Evolutionary conservation across 2,797 vertebrate species (phyloP), one percentile per base, ranked within the genome.

Genomic region (Masticophis lateralis): DNA sequence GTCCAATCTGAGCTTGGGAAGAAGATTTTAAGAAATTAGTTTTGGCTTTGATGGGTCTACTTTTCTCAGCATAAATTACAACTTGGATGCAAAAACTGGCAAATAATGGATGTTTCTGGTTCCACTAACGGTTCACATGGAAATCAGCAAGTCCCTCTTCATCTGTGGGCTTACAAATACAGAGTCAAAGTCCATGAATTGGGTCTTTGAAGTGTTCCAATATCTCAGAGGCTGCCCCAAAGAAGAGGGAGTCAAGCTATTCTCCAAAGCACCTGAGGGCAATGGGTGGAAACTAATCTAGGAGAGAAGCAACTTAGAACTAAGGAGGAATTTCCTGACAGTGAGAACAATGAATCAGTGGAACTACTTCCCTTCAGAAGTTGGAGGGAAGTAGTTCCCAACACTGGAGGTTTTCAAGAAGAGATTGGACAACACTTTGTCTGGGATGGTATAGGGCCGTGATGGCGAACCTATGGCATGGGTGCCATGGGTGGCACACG

Each of bases 201-300:
- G 57, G 47, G n/a, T 20, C 10, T 90, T 90, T 79, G 22, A 88
- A 69, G n/a, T 8, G 4, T 32, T 69, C 14, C n/a, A 69, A 8
- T 18, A 69, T 69, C 2, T 32, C 0, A 32, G 2, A 0, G n/a
- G n/a, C 1, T 69, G n/a, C 63, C n/a, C 0, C 63, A 69, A 69
- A 69, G n/a, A 69, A 32, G 66, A 32, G 14, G n/a, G n/a, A 0
- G 5, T 8, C 66, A 69, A 32, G 0, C 14, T 69, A 16, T 6
- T 32, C 28, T 2, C 4, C 28, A 69, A 14, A 32, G 66, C 14
- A 32, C n/a, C 66, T 0, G n/a, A 69, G 3, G 14, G 12, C 13
- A 2, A 16, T 0, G 4, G 27, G 3, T 69, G 66, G 1, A 69
- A 69, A 69, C n/a, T 14, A 7, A 69, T 7, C n/a, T 14, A 69